phyloP scores from a whole-genome alignment of 2,113 vertebrate species.

The Siphamia tubifer region DNA sequence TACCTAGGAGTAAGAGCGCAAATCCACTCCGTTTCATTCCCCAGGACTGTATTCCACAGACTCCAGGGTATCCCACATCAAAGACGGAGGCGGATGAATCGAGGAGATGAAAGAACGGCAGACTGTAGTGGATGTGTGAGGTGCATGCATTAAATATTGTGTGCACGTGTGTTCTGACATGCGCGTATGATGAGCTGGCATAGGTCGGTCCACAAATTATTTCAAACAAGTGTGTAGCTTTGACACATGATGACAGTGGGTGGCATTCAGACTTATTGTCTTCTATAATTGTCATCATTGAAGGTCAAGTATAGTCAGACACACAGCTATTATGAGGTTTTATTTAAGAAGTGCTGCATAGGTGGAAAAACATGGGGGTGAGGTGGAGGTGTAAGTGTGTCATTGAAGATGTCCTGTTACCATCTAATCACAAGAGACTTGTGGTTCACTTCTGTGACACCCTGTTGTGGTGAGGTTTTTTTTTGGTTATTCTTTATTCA shows the following conservation, averaged over 20 bases:
- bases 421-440: conserved; percentile 12
- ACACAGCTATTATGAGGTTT: background rate
- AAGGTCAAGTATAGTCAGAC: conserved; percentile 19
- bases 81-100: conserved; percentile 59
- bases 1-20: conserved; percentile 11
- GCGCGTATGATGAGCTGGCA: conserved; percentile 2
- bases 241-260: conserved; percentile 40
- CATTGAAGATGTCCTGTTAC: conserved; percentile 35
- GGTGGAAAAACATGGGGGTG: background rate
- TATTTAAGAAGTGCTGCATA: conserved; percentile 20
- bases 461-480: background rate
- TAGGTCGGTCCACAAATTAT: conserved; percentile 32
- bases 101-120: conserved; percentile 67
- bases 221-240: conserved; percentile 22
- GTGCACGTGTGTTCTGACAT: conserved; percentile 19
- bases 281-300: conserved; percentile 1
- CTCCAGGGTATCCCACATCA: conserved; percentile 67
- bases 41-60: conserved; percentile 47
- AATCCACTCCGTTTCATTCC: conserved; percentile 58
- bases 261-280: background rate
- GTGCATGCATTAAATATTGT: conserved; percentile 48
- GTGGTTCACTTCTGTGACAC: background rate
- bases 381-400: background rate
- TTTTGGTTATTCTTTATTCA: no score
- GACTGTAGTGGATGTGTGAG: conserved; percentile 45